A percentile compares a stretch with the other conserved stretches of the same genome.
Conservation (phyloP, 2,888 invertebrate species). For the Camptogramma bilineatum region DNA sequence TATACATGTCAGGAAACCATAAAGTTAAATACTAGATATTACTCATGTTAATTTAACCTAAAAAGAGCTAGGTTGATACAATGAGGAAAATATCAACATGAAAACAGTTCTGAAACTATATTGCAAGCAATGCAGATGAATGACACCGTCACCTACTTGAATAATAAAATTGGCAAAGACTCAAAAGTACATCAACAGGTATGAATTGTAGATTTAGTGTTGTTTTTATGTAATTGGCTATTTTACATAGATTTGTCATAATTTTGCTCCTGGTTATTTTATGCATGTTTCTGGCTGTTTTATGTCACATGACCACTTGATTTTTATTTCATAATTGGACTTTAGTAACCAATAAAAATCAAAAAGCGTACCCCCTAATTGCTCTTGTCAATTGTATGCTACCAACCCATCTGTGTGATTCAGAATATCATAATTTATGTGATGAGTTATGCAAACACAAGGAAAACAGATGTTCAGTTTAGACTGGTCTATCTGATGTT, state of each 20-base stretch:
- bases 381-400: too few relatives aligned
- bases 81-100: constrained; percentile 18
- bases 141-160: constrained; percentile 26
- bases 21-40: background rate
- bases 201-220: constrained; percentile 35
- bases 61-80: constrained; percentile 2
- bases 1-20: background rate
- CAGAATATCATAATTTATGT: too few relatives aligned
- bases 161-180: constrained; percentile 53
- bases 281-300: background rate
- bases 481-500: background rate
- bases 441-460: background rate
- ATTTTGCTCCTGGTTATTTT: background rate
- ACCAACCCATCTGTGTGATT: too few relatives aligned
- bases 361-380: too few relatives aligned
- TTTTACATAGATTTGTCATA: background rate
- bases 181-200: constrained; percentile 62
- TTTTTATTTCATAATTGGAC: background rate
- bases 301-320: background rate
- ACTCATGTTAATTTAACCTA: constrained; percentile 1
- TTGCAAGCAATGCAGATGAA: constrained; percentile 35
- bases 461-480: background rate
- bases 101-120: constrained; percentile 8
- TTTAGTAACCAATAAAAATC: too few relatives aligned
- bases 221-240: constrained; percentile 17